Percentiles rank a stretch among this genome's conserved stretches.
These are phyloP conservation scores for Kuschelorhynchus macadamiae DNA, from an alignment of 2,888 invertebrate genomes.

Conservation along the genomic window DNA sequence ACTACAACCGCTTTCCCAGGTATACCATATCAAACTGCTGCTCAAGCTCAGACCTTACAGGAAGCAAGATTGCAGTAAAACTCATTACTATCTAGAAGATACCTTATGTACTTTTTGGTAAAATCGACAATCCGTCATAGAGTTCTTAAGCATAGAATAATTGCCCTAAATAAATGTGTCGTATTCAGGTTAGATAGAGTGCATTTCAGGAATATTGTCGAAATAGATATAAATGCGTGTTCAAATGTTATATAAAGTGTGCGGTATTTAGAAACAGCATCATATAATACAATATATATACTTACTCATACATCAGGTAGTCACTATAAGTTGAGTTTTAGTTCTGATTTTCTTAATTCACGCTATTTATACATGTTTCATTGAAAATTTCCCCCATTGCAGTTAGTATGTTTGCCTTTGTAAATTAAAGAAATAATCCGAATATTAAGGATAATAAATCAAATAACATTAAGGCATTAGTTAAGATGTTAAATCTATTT, in stretches of 20 bases:
- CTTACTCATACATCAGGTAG: too few species aligned
- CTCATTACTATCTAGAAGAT: constrained; percentile 25
- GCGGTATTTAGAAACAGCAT: neutral
- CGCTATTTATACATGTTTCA: too few species aligned
- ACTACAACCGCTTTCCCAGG: constrained; percentile 75
- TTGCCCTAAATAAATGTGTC: neutral
- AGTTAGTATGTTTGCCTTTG: too few species aligned
- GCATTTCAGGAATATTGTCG: constrained; percentile 12
- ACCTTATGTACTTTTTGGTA: constrained; percentile 25
- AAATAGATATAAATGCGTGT: too few species aligned
- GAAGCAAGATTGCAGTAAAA: constrained; percentile 83
- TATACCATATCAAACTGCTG: constrained; percentile 74
- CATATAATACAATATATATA: neutral
- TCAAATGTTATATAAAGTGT: neutral
- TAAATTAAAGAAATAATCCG: too few species aligned
- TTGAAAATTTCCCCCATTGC: too few species aligned
- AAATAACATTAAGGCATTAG: too few species aligned
- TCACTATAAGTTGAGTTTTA: too few species aligned
- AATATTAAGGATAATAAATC: too few species aligned
- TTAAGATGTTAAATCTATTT: too few species aligned
- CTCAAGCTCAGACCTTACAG: constrained; percentile 77
- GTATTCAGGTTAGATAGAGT: constrained; percentile 22
- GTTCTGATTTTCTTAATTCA: neutral
- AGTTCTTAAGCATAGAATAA: constrained; percentile 16
- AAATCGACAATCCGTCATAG: constrained; percentile 10